These are phyloP conservation scores for Bambusicola thoracicus DNA, from an alignment of 2,113 vertebrate species.

Conservation along the genomic window DNA sequence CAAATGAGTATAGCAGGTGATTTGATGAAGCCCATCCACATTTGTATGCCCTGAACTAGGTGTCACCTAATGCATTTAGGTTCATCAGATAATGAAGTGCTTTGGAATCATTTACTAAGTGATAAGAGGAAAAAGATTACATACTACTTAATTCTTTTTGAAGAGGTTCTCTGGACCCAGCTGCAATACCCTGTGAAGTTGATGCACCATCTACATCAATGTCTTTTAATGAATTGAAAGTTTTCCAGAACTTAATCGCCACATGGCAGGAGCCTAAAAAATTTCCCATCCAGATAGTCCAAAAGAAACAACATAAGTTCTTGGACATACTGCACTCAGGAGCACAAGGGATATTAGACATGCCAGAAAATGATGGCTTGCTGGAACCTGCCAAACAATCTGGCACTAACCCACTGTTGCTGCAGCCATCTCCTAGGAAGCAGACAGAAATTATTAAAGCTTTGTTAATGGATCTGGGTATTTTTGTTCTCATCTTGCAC, in stretches of 20 bases:
- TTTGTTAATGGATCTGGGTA: constrained; percentile 3
- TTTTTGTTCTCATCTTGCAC: constrained; percentile 15
- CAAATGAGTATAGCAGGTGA: not conserved
- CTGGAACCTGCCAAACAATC: constrained; percentile 22
- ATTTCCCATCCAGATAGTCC: not conserved
- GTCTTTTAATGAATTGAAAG: constrained; percentile 12
- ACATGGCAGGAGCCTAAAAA: not conserved
- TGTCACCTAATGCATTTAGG: not conserved
- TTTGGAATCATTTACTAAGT: not conserved
- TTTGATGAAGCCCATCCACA: not conserved
- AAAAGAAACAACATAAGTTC: not conserved
- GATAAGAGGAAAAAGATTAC: not conserved
- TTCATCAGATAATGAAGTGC: not conserved
- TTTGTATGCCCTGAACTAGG: not conserved
- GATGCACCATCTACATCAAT: not conserved
- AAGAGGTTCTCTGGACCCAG: not conserved
- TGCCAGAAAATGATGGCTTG: constrained; percentile 28
- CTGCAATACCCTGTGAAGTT: not conserved
- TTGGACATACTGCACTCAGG: not conserved
- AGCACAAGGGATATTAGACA: not conserved
- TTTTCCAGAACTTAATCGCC: constrained; percentile 27
- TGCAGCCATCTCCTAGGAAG: constrained; percentile 19
- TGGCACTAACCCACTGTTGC: constrained; percentile 2
- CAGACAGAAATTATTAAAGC: not conserved
- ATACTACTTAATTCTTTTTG: not conserved